Evolutionary conservation across 2,888 invertebrate genomes (phyloP).

Genomic region (Thereva nobilitata): DNA sequence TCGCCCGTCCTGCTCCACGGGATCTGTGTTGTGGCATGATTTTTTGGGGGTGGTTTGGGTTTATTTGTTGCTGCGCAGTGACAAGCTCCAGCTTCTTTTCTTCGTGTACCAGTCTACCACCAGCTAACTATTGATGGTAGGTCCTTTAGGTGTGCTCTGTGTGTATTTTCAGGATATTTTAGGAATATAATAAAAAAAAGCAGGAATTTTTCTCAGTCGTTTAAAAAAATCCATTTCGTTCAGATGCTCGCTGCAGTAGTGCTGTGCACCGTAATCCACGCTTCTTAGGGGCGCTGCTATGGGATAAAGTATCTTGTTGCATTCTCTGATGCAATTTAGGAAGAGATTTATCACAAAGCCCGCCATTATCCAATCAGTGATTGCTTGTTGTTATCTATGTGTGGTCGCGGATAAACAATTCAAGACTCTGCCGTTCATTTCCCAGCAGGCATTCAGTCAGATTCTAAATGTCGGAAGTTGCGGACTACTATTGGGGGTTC

Average conservation of each 20-base stretch:
- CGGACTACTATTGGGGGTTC: too few species aligned
- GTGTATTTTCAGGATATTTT: too few species aligned
- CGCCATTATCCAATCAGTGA: conserved; percentile 33
- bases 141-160: too few species aligned
- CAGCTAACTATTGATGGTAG: too few species aligned
- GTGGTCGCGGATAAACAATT: conserved; percentile 17
- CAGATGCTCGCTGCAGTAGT: too few species aligned
- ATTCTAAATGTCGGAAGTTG: too few species aligned
- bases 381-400: conserved; percentile 26
- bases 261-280: too few species aligned
- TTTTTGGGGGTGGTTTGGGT: conserved; percentile 26
- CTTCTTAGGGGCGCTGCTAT: too few species aligned
- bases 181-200: too few species aligned
- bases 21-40: background rate
- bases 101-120: too few species aligned
- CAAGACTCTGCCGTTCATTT: conserved; percentile 8
- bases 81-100: conserved; percentile 2
- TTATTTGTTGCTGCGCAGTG: conserved; percentile 39
- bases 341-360: conserved; percentile 25
- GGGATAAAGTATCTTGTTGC: conserved; percentile 1
- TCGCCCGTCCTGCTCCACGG: conserved; percentile 1
- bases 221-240: too few species aligned
- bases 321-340: conserved; percentile 16
- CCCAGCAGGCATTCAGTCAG: conserved; percentile 8
- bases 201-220: too few species aligned